These are phyloP conservation scores for Hippopotamyrus pictus DNA, from an alignment of 2,797 vertebrate species.

Conservation along the genomic window DNA sequence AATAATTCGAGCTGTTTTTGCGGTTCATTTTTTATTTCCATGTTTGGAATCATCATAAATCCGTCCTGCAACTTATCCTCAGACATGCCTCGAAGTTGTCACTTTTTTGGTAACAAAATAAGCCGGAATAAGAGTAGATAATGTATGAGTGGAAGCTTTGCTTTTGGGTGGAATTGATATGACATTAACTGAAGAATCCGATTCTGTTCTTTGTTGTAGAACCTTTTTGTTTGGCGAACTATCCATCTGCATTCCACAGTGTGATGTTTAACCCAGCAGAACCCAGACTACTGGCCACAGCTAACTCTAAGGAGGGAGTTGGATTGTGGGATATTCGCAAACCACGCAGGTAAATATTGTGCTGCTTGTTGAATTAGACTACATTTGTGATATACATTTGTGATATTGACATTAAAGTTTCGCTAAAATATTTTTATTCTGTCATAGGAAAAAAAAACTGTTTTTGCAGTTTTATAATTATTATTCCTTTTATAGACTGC, in stretches of 20 bases:
- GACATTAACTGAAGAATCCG: neutral
- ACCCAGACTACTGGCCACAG: slow-evolving; percentile 88
- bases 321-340: slow-evolving; percentile 98
- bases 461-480: neutral
- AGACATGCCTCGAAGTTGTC: neutral
- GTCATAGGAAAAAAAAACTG: neutral
- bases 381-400: neutral
- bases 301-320: slow-evolving; percentile 98
- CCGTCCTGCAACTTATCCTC: neutral
- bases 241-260: slow-evolving; percentile 96
- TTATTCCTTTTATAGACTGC: neutral
- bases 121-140: neutral
- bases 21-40: neutral
- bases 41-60: neutral
- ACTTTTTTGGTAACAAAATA: neutral
- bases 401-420: neutral
- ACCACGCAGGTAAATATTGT: slow-evolving; percentile 78
- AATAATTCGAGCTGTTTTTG: neutral
- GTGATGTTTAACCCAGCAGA: slow-evolving; percentile 99
- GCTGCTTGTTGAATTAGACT: neutral
- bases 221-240: slow-evolving; percentile 96
- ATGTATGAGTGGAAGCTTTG: neutral
- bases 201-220: slow-evolving; percentile 60
- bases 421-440: neutral
- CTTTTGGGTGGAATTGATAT: neutral